phyloP scores from a whole-genome alignment of 64 coral and sea anemone genomes.

The Montipora foliosa region DNA sequence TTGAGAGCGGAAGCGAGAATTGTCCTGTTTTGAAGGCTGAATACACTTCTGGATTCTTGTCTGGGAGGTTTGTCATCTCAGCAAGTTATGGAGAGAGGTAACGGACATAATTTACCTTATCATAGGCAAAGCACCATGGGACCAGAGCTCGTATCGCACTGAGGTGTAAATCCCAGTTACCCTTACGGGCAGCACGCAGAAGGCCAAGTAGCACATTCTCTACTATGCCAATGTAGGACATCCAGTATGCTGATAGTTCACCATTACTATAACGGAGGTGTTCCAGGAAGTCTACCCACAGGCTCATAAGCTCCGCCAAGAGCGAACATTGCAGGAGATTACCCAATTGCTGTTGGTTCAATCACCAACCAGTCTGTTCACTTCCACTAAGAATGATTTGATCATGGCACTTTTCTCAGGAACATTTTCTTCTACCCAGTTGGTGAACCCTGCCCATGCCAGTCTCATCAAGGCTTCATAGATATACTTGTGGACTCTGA shows the following conservation, averaged over 20 bases:
- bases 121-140: conserved; percentile 64
- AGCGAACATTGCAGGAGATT: background rate
- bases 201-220: conserved; percentile 27
- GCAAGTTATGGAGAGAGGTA: conserved; percentile 57
- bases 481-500: conserved; percentile 65
- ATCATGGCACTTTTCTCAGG: background rate
- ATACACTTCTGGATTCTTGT: conserved; percentile 36
- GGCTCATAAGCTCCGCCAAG: background rate
- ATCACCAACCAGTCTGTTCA: conserved; percentile 9
- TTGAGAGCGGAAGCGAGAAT: conserved; percentile 38
- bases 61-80: conserved; percentile 37
- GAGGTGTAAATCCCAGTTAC: conserved; percentile 49
- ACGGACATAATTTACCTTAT: conserved; percentile 60
- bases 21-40: background rate
- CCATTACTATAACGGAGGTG: conserved; percentile 33
- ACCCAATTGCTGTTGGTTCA: background rate
- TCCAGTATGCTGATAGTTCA: conserved; percentile 32
- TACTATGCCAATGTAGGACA: conserved; percentile 41
- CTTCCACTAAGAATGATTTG: background rate
- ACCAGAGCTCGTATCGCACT: conserved; percentile 21
- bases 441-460: conserved; percentile 35
- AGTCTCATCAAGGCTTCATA: conserved; percentile 55
- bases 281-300: conserved; percentile 11
- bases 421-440: conserved; percentile 35
- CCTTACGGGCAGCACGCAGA: conserved; percentile 31